Percentiles rank a stretch among this genome's conserved stretches.
These are phyloP conservation scores for Papilio polytes DNA, from an alignment of 1,140 invertebrate species.

Conservation along the genomic window DNA sequence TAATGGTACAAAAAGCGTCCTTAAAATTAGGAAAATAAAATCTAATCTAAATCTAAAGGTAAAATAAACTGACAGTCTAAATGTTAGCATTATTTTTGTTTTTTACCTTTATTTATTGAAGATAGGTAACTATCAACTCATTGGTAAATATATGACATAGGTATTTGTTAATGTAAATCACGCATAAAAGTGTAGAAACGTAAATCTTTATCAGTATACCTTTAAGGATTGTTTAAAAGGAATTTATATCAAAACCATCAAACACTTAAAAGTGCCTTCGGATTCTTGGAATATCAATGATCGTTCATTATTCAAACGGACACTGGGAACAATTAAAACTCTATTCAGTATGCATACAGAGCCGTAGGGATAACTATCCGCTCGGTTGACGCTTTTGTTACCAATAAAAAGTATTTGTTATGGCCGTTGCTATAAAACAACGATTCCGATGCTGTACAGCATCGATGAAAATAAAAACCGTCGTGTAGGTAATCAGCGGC, in stretches of 20 bases:
- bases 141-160: neutral
- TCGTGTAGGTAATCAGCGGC: conserved; percentile 58
- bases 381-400: conserved; percentile 67
- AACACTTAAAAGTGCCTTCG: conserved; percentile 47
- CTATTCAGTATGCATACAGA: conserved; percentile 66
- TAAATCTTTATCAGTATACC: conserved; percentile 21
- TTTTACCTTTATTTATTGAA: neutral
- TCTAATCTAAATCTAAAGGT: neutral
- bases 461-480: conserved; percentile 54
- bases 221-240: conserved; percentile 29
- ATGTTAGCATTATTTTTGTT: neutral
- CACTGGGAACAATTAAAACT: conserved; percentile 74
- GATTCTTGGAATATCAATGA: conserved; percentile 66
- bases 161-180: neutral
- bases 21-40: neutral
- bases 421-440: conserved; percentile 55
- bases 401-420: conserved; percentile 75
- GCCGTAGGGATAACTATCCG: conserved; percentile 55
- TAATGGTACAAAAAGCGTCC: neutral
- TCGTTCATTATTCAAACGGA: conserved; percentile 66
- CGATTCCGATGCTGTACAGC: conserved; percentile 66
- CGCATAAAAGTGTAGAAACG: neutral
- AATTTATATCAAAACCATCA: conserved; percentile 46
- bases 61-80: neutral
- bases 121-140: neutral